These are phyloP conservation scores for Lamproptera curius DNA, from an alignment of 2,888 invertebrate species.

Conservation along the genomic window DNA sequence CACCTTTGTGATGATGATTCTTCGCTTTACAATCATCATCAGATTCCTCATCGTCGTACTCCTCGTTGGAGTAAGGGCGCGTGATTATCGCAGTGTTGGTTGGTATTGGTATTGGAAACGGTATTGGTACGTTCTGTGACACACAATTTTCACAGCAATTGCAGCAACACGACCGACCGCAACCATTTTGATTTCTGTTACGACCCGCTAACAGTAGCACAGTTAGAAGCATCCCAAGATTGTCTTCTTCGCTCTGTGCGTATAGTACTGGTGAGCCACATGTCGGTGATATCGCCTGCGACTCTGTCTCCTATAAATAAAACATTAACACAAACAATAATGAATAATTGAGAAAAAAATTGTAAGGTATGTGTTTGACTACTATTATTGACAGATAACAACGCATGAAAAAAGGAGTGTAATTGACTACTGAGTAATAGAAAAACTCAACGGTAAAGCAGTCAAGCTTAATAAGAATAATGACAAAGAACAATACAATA, in stretches of 20 bases:
- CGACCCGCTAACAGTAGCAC: conserved; percentile 45
- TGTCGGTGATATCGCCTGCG: conserved; percentile 10
- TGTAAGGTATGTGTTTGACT: too few species aligned
- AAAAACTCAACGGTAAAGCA: too few species aligned
- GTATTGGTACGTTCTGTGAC: conserved; percentile 42
- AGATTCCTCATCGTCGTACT: conserved; percentile 8
- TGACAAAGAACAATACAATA: too few species aligned
- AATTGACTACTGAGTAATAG: too few species aligned
- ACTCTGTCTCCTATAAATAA: conserved; percentile 5
- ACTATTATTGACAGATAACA: too few species aligned
- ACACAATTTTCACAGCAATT: conserved; percentile 35
- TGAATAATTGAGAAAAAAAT: too few species aligned
- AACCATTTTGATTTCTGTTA: conserved; percentile 32
- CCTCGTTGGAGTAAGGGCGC: conserved; percentile 15
- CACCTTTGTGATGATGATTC: not conserved
- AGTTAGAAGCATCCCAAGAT: conserved; percentile 48
- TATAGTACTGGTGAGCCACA: conserved; percentile 34
- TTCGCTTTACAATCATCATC: conserved; percentile 2
- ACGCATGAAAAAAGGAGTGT: too few species aligned
- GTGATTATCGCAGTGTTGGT: conserved; percentile 46
- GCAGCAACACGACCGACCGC: conserved; percentile 31
- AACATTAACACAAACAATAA: too few species aligned
- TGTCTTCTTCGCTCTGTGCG: conserved; percentile 40
- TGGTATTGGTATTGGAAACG: conserved; percentile 51
- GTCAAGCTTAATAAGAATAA: too few species aligned